Conservation (phyloP, 2,888 invertebrate genomes). For the Copidosoma aretas region DNA sequence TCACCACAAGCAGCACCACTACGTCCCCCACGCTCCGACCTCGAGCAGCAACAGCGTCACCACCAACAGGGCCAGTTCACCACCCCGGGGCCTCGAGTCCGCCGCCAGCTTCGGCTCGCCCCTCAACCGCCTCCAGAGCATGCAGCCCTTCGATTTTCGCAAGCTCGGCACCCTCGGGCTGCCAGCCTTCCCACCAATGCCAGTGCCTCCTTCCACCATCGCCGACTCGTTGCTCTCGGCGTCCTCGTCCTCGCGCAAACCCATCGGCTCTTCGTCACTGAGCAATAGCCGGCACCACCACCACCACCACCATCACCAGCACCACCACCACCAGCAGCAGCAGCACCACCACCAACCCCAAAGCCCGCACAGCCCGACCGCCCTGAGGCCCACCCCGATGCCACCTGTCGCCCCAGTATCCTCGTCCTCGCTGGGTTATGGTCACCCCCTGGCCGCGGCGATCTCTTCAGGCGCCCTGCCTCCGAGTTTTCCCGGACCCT, state of each 20-base stretch:
- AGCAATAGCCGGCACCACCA: constrained; percentile 1
- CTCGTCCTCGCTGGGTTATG: constrained; percentile 39
- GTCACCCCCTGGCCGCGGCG: constrained; percentile 57
- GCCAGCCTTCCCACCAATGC: constrained; percentile 67
- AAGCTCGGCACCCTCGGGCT: constrained; percentile 72
- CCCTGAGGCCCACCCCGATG: constrained; percentile 35
- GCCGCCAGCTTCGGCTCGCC: constrained; percentile 72
- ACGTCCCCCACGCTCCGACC: neutral
- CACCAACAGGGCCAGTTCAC: constrained; percentile 63
- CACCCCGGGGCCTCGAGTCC: constrained; percentile 61
- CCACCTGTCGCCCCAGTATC: constrained; percentile 36
- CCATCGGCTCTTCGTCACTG: constrained; percentile 28
- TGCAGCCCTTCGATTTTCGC: constrained; percentile 95
- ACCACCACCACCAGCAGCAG: constrained; percentile 51
- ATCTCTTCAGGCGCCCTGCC: constrained; percentile 57
- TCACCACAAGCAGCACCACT: too few species aligned
- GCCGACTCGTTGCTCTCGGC: neutral
- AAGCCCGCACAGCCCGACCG: constrained; percentile 57
- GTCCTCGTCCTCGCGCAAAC: constrained; percentile 35
- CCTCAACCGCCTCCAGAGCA: constrained; percentile 86
- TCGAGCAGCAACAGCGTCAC: constrained; percentile 43
- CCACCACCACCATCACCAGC: constrained; percentile 55
- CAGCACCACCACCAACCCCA: constrained; percentile 50
- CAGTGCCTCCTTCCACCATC: constrained; percentile 49
- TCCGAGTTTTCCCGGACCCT: constrained; percentile 58